Percentiles rank a stretch among this genome's conserved stretches.
Conservation (phyloP, 2,113 vertebrate species). For the Meles meles region DNA sequence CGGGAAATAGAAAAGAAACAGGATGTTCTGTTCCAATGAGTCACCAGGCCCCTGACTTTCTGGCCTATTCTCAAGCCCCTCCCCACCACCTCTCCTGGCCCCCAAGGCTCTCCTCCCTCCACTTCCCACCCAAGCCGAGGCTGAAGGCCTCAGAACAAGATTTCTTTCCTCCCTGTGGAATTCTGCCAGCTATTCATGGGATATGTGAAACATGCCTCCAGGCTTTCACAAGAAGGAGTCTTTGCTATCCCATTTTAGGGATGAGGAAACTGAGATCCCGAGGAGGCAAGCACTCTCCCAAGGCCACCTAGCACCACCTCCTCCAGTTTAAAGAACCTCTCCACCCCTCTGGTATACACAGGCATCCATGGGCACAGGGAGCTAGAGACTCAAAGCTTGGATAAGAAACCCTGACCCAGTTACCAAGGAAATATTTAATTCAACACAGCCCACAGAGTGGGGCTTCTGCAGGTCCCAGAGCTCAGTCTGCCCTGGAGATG, state of each 20-base stretch:
- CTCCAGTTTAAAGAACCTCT: not conserved
- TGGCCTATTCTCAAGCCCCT: not conserved
- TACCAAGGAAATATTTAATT: not conserved
- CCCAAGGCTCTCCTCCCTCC: not conserved
- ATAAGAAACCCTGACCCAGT: not conserved
- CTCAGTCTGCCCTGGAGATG: not conserved
- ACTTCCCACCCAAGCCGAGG: not conserved
- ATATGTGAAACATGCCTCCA: not conserved
- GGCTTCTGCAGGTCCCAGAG: not conserved
- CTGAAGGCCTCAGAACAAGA: not conserved
- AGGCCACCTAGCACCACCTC: not conserved
- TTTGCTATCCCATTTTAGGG: not conserved
- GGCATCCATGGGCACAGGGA: not conserved
- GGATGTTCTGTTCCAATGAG: constrained; percentile 64
- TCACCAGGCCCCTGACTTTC: constrained; percentile 47
- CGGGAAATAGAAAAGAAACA: constrained; percentile 46
- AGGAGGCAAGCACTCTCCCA: not conserved
- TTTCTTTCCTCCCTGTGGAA: not conserved
- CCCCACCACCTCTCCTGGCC: not conserved
- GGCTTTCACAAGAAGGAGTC: not conserved
- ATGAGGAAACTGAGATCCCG: not conserved
- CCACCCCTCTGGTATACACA: not conserved
- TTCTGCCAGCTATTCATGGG: not conserved
- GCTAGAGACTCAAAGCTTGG: not conserved
- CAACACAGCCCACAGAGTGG: not conserved